A percentile compares a stretch with the other conserved stretches of the same genome.
Evolutionary conservation across 2,797 vertebrate genomes (phyloP).

Genomic region (Sternotherus odoratus): DNA sequence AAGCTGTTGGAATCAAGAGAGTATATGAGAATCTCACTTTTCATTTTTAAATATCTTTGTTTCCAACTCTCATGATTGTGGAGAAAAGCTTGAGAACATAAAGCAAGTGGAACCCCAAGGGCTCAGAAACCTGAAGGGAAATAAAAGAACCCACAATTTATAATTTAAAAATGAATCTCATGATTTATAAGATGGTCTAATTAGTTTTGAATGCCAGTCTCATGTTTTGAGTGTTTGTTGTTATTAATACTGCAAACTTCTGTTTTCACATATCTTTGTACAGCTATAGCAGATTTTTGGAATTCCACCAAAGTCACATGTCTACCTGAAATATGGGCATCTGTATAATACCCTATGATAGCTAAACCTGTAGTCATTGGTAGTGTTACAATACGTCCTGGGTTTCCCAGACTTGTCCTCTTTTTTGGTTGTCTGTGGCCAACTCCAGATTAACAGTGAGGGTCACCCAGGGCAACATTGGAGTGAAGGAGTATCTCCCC

Average conservation of each 20-base stretch:
- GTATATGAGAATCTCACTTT: background rate
- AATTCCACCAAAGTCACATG: background rate
- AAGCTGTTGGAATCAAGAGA: background rate
- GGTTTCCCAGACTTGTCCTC: background rate
- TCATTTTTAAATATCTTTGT: background rate
- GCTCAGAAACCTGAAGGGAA: background rate
- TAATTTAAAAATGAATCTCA: background rate
- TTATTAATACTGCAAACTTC: accelerated
- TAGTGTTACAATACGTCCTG: background rate
- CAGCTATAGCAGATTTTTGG: background rate
- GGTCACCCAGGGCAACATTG: no score
- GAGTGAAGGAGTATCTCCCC: no score
- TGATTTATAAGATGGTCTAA: background rate
- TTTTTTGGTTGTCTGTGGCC: background rate
- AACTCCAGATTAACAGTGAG: no score
- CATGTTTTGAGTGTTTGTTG: background rate
- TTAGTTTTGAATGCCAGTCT: background rate
- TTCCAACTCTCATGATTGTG: background rate
- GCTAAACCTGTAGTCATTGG: background rate
- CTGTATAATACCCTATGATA: background rate
- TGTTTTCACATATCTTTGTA: background rate
- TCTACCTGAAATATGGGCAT: background rate
- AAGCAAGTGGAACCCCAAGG: accelerated
- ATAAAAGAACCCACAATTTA: background rate
- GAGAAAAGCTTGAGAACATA: background rate